Evolutionary conservation across 2,888 invertebrate species (phyloP).

Genomic region (Drosophila pegasa): DNA sequence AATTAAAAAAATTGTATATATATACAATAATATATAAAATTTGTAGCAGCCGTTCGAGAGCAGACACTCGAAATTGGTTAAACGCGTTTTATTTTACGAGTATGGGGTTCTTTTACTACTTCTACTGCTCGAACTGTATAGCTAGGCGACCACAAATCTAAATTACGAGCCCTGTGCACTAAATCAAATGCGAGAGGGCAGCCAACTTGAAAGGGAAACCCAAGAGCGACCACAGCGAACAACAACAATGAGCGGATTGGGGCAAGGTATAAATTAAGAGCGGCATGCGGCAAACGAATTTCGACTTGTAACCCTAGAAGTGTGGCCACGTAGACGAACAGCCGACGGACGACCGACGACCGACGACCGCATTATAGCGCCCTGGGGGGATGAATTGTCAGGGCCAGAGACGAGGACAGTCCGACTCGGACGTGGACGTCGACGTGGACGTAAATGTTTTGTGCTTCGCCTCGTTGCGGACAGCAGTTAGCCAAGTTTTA

Average conservation of each 20-base stretch:
- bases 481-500: conserved; percentile 38
- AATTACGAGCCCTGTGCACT: conserved; percentile 70
- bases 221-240: conserved; percentile 61
- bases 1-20: conserved; percentile 50
- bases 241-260: conserved; percentile 27
- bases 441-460: conserved; percentile 16
- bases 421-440: neutral
- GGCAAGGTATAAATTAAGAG: conserved; percentile 73
- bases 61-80: conserved; percentile 6
- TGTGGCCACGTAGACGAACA: conserved; percentile 44
- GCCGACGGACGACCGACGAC: conserved; percentile 14
- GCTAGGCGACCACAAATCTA: conserved; percentile 70
- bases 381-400: conserved; percentile 72
- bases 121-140: neutral
- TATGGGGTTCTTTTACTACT: neutral
- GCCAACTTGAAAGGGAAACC: conserved; percentile 67
- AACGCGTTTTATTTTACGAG: conserved; percentile 36
- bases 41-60: conserved; percentile 9
- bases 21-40: neutral
- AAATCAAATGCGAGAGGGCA: conserved; percentile 64
- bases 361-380: conserved; percentile 74
- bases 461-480: conserved; percentile 43
- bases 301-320: conserved; percentile 67
- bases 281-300: conserved; percentile 63
- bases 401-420: conserved; percentile 22